Base-by-base conservation (phyloP, 1,140 invertebrate species). In the Drosophila repleta region DNA sequence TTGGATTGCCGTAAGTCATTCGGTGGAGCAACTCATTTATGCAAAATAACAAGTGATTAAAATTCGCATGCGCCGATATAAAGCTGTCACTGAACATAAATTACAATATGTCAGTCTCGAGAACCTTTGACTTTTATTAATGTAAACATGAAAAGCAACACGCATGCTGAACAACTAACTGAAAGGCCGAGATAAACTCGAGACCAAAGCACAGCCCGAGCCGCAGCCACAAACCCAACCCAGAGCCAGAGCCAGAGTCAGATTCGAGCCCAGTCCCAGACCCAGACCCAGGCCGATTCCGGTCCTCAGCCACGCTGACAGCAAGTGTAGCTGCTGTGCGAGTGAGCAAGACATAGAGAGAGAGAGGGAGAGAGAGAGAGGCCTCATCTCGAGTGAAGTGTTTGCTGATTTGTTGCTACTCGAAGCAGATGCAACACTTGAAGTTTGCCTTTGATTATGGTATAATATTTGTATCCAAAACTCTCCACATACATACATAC, bases 61-160 rank as follows among this genome's bases (percentile, higher is more conserved):
- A 88, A 82, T 83, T 79, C 79, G 76, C 58, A 79, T 88, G 76
- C 74, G 66, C 79, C 83, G 79, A 88, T 88, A 88, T 88, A 84
- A 89, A 88, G 84, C 84, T 88, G 84, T 88, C 84, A 88, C 84
- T 88, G 83, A 70, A 88, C 84, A 88, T 88, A 88, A 89, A 88
- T 88, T 88, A 89, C 84, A 88, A 88, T 88, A 84, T 88, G 84
- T 88, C 84, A 88, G 84, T 78, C 67, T 89, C 84, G 64, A 88
- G 84, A 88, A 88, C 84, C 84, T 88, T 88, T 88, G 84, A 88
- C 84, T 88, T 88, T 83, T 88, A 88, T 88, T 88, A 88, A 88
- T 88, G 84, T 88, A 88, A 89, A 88, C 84, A 88, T 89, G 84
- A 79, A 88, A 87, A 75, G 84, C 85, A 88, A 88, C 83, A 88